Conservation (phyloP, 2,797 vertebrate species). For the Momotus momota region DNA sequence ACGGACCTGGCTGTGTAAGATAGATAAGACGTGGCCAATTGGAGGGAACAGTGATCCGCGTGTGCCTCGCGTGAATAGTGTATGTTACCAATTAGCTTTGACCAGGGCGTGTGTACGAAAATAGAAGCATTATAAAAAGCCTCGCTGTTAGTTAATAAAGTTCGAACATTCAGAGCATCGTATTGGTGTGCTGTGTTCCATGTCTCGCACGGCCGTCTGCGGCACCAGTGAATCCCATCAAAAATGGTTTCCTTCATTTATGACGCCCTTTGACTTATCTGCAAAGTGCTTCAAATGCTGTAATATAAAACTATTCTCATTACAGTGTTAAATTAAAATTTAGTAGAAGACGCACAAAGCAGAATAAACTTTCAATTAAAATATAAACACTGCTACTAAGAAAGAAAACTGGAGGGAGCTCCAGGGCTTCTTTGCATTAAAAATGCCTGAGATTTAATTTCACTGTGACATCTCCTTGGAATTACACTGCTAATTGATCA, state of each 20-base stretch:
- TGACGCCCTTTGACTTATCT: constrained; percentile 1
- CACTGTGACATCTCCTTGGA: constrained; percentile 76
- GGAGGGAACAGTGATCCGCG: too few relatives aligned
- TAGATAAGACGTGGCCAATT: too few relatives aligned
- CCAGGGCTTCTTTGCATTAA: constrained; percentile 32
- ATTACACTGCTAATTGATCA: constrained; percentile 81
- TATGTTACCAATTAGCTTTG: too few relatives aligned
- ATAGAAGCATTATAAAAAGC: too few relatives aligned
- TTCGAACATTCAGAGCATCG: too few relatives aligned
- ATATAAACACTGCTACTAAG: constrained; percentile 57
- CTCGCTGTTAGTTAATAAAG: too few relatives aligned
- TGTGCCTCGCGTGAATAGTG: too few relatives aligned
- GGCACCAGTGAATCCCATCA: background rate
- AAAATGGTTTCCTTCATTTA: constrained; percentile 16
- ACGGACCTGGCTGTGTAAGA: too few relatives aligned
- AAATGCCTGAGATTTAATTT: constrained; percentile 76
- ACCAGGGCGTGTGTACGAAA: too few relatives aligned
- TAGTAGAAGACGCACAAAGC: constrained; percentile 67
- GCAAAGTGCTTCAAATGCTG: background rate
- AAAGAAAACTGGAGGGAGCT: constrained; percentile 74
- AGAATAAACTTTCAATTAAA: constrained; percentile 79
- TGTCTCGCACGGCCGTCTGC: too few relatives aligned
- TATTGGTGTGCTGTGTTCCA: too few relatives aligned
- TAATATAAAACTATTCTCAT: constrained; percentile 13
- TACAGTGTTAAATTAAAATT: constrained; percentile 73